phyloP scores from a whole-genome alignment of 2,888 invertebrate genomes.

The Cephonodes hylas region DNA sequence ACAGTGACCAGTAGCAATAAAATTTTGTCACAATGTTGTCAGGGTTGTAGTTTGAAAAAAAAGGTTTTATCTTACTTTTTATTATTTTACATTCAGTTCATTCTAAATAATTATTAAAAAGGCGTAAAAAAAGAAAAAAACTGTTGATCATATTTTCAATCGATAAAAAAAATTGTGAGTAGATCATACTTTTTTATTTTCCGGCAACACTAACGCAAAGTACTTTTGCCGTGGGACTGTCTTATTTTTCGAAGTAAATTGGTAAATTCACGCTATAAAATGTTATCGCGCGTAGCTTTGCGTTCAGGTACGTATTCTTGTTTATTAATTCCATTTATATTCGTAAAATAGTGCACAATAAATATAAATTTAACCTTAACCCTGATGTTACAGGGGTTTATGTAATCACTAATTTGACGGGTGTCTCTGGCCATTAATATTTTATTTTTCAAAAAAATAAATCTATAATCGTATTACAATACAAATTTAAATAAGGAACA shows the following conservation, averaged over 20 bases:
- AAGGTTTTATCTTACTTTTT: too few relatives aligned
- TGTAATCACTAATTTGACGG: slow-evolving; percentile 76
- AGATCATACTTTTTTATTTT: not conserved
- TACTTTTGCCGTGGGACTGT: slow-evolving; percentile 53
- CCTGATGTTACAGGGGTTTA: slow-evolving; percentile 65
- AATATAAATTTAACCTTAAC: slow-evolving; percentile 44
- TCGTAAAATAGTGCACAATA: slow-evolving; percentile 13
- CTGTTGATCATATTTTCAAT: not conserved
- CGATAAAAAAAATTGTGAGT: not conserved
- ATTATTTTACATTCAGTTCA: too few relatives aligned
- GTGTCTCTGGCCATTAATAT: slow-evolving; percentile 26
- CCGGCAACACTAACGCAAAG: slow-evolving; percentile 63
- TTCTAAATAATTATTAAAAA: not conserved
- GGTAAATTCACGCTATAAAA: slow-evolving; percentile 66
- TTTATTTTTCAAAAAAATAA: not conserved
- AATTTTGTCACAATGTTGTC: not conserved
- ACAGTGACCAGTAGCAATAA: not conserved
- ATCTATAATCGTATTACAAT: not conserved
- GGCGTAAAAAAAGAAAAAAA: not conserved
- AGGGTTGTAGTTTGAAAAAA: not conserved
- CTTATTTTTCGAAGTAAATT: slow-evolving; percentile 48
- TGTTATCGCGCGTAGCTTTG: slow-evolving; percentile 86
- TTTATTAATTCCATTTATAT: slow-evolving; percentile 14
- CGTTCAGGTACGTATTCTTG: slow-evolving; percentile 81
- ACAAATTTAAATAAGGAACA: not conserved